phyloP scores from a whole-genome alignment of 2,797 vertebrate species.

The Acanthurus leucopareius region DNA sequence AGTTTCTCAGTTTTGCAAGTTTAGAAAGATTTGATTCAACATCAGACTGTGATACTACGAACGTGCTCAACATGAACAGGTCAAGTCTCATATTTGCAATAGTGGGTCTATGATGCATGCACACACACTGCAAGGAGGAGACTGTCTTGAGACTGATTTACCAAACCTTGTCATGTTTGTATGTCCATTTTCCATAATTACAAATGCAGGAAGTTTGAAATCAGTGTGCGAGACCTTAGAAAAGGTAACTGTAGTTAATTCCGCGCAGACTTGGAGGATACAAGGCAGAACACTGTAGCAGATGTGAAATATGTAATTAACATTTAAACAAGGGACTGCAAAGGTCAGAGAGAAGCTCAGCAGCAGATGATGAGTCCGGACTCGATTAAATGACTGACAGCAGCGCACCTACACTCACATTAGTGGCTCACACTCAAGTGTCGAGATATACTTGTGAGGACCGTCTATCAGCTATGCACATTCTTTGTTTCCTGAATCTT shows the following conservation, averaged over 20 bases:
- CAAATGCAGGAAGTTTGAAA: conserved; percentile 22
- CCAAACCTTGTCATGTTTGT: background rate
- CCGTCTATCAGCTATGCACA: background rate
- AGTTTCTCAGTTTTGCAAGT: too few species aligned
- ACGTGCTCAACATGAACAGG: conserved; percentile 6
- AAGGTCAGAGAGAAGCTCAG: conserved; percentile 57
- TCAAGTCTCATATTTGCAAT: background rate
- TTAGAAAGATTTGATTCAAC: too few species aligned
- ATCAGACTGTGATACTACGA: too few species aligned
- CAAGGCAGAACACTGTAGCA: conserved; percentile 37
- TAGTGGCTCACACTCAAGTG: background rate
- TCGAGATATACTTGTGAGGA: background rate
- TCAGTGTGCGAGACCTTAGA: background rate
- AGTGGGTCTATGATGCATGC: conserved; percentile 9
- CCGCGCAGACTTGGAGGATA: conserved; percentile 8
- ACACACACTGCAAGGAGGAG: background rate
- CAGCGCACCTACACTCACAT: background rate
- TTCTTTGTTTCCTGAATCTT: background rate
- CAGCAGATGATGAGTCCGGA: conserved; percentile 36
- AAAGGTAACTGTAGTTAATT: conserved; percentile 19
- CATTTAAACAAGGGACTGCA: conserved; percentile 60
- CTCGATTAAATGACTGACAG: conserved; percentile 31
- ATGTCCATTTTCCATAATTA: background rate
- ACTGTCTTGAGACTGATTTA: background rate
- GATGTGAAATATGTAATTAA: conserved; percentile 69